Base-by-base conservation (phyloP, 1,140 invertebrate species). In the Orius laevigatus region DNA sequence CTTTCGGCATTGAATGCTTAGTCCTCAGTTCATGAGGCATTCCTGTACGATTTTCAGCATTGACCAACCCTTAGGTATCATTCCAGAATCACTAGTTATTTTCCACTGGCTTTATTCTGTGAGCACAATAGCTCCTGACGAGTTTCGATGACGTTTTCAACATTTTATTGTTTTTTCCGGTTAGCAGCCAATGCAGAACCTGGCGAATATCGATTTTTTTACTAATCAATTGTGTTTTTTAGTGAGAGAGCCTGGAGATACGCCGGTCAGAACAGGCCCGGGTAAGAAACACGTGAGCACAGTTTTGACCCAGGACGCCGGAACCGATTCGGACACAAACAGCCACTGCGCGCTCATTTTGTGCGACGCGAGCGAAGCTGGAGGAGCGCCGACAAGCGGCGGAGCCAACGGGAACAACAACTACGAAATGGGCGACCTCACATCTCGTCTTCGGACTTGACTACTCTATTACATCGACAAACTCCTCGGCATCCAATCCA, bases 251-350 rank as follows among this genome's bases (percentile, higher is more conserved):
- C 36, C 36, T 16, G 36, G 15, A 12, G 36, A 38, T 10, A 38
- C 36, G 11, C n/a, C 25, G 25, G 25, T 25, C 25, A 25, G 25
- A 25, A 25, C 25, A 25, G 25, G 36, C 12, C 39, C 41, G 11
- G 49, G 42, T 10, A 51, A 55, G 11, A 36, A 39, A 20, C 53
- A 55, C 36, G 42, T 55, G 10, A 50, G 48, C 19, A 53, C 50
- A 14, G 40, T 53, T 18, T 49, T 55, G 32, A 38, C 53, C 9
- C 50, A 47, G 6, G 70, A 73, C 53, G 66, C 65, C 53, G 67
- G 74, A 52, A 67, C 72, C 55, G 74, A 76, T 55, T 74, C 71
- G 55, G 70, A 78, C 57, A 75, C 74, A n/a, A 75, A 75, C 56
- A 73, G 71, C 48, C 71, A 75, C 51, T 75, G 72, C 57, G 74